These are phyloP conservation scores for Tenebrio molitor DNA, from an alignment of 1,140 invertebrate species.

Conservation along the genomic window DNA sequence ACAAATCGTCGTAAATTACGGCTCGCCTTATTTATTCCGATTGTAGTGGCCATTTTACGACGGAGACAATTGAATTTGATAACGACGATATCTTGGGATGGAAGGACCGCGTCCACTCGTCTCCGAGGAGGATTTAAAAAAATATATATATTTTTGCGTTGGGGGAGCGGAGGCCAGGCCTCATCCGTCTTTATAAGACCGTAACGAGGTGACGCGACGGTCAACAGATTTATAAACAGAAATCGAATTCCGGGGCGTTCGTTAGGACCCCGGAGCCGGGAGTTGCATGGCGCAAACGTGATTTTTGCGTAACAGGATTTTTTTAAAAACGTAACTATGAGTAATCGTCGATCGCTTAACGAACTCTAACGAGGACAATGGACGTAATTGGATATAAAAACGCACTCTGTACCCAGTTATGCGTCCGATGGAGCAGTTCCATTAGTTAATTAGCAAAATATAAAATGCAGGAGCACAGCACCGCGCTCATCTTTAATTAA, in stretches of 20 bases:
- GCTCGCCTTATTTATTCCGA: too few relatives aligned
- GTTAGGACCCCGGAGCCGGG: neutral
- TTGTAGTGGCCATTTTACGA: too few relatives aligned
- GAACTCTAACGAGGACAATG: slow-evolving; percentile 53
- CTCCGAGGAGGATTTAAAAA: too few relatives aligned
- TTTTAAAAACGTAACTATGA: slow-evolving; percentile 23
- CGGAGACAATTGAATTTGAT: too few relatives aligned
- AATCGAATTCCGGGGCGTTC: slow-evolving; percentile 3
- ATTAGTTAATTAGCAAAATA: slow-evolving; percentile 57
- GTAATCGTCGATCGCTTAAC: slow-evolving; percentile 43
- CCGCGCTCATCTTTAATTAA: slow-evolving; percentile 45
- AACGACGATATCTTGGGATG: too few relatives aligned
- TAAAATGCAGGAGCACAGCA: slow-evolving; percentile 50
- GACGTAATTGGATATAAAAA: slow-evolving; percentile 54
- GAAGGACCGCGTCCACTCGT: too few relatives aligned
- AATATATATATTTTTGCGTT: too few relatives aligned
- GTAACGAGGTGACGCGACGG: neutral
- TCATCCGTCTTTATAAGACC: slow-evolving; percentile 23
- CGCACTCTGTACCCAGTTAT: slow-evolving; percentile 48
- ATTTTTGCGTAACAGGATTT: slow-evolving; percentile 21
- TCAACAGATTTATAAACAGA: slow-evolving; percentile 25
- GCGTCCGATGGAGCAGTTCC: slow-evolving; percentile 51
- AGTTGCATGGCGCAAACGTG: slow-evolving; percentile 20
- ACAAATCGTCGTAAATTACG: too few relatives aligned
- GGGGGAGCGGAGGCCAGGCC: too few relatives aligned